These are phyloP conservation scores for Urocynchramus pylzowi DNA, from an alignment of 2,113 vertebrate genomes.

Conservation along the genomic window DNA sequence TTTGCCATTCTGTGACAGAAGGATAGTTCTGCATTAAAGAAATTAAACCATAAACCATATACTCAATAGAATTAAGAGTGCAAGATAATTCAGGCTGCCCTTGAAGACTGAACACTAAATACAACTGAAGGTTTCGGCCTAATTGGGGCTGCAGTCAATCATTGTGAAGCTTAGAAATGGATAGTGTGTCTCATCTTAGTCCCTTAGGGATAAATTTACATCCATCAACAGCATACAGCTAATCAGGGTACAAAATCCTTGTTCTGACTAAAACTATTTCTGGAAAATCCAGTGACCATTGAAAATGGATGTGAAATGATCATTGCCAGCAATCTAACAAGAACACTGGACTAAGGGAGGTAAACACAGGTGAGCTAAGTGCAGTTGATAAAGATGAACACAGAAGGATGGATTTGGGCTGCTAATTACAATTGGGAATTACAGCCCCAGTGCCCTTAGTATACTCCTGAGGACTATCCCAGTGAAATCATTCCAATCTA, in stretches of 20 bases:
- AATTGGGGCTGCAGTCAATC: constrained; percentile 27
- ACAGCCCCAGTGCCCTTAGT: fast-evolving
- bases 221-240: neutral
- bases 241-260: neutral
- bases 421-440: neutral
- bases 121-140: neutral
- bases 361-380: neutral
- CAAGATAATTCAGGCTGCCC: neutral
- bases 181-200: neutral
- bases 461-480: neutral
- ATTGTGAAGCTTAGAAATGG: neutral
- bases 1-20: neutral
- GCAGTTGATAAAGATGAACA: neutral
- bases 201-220: neutral
- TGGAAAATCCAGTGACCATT: neutral
- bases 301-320: neutral
- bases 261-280: neutral
- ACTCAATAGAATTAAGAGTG: neutral
- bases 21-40: constrained; percentile 7
- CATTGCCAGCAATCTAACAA: neutral
- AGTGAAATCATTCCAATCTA: neutral
- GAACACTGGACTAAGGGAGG: neutral
- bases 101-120: neutral
- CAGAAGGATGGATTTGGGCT: neutral
- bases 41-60: constrained; percentile 11